Evolutionary conservation across 23 tunicate genomes (phyloP).

Genomic region (Diplosoma virens): DNA sequence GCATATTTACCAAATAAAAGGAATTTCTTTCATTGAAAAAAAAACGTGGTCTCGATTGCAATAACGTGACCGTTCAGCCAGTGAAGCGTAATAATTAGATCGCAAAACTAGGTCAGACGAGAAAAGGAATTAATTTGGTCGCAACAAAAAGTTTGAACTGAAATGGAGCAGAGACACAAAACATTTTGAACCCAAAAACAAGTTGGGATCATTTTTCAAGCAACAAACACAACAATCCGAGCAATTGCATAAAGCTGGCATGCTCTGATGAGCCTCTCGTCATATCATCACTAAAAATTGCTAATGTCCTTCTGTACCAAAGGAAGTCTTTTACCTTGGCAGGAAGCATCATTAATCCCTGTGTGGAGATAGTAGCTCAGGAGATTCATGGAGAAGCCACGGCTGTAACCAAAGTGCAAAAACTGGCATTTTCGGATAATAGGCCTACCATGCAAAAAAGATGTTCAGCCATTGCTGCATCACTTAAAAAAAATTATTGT

Average conservation of each 20-base stretch:
- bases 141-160: conserved; percentile 35
- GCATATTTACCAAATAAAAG: too few relatives aligned
- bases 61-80: too few relatives aligned
- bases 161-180: conserved; percentile 53
- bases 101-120: too few relatives aligned
- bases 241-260: conserved; percentile 17
- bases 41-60: too few relatives aligned
- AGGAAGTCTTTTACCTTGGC: conserved; percentile 61
- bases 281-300: conserved; percentile 50
- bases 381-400: conserved; percentile 49
- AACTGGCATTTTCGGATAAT: conserved; percentile 55
- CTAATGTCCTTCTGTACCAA: conserved; percentile 47
- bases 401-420: conserved; percentile 57
- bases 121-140: too few relatives aligned
- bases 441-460: conserved; percentile 39
- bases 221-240: conserved; percentile 47
- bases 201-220: conserved; percentile 53
- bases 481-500: conserved; percentile 5
- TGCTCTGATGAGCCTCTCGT: conserved; percentile 50
- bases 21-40: too few relatives aligned
- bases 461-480: conserved; percentile 23
- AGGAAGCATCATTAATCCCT: conserved; percentile 53
- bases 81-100: too few relatives aligned
- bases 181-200: conserved; percentile 55
- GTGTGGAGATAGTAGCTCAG: conserved; percentile 55